Base-by-base conservation (phyloP, 2,888 invertebrate genomes). In the Epirrhoe alternata region DNA sequence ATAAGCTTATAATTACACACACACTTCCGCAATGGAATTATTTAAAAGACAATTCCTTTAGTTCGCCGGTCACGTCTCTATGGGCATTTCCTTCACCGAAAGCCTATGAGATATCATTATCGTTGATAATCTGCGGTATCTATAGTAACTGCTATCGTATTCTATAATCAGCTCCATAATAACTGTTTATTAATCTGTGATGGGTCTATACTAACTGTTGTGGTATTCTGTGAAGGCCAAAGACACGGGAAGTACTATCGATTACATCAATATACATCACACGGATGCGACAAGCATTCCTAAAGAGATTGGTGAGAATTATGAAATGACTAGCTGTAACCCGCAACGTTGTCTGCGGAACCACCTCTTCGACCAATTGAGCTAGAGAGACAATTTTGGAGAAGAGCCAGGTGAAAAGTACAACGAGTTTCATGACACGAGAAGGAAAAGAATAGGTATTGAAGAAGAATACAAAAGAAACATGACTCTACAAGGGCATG, bases 1-100 rank as follows among this genome's bases (percentile, higher is more conserved):
- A 73, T 74, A 70, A 69, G 53, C 59, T 69, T 73, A 65, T 55
- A 74, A 74, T 55, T 73, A 56, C 24, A 24, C 3, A 24, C 3
- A 24, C 24, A 72, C 79, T 80, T 81, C 80, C 80, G 73, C 59
- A 55, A 50, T 61, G 50, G 61, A 61, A 66, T 61, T 47, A 62
- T 64, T 64, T 61, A 55, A 71, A 74, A 67, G 57, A 60, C 71
- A 6, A 60, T 56, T 73, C 61, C 8, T 63, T 74, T 83, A 78
- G 74, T 75, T 74, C 60, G 66, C 80, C 52, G 68, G 74, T 81
- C 84, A 84, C 84, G 83, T 71, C 54, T 73, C 64, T 78, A 77
- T 73, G 75, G 76, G 73, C 77, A 81, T 82, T 83, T 83, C 81
- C 82, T 77, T 75, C 80, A 79, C 79, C 81, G 74, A 81, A 78